A percentile compares a stretch with the other conserved stretches of the same genome.
Conservation (phyloP, 2,113 vertebrate species). For the Onychostruthus taczanowskii region DNA sequence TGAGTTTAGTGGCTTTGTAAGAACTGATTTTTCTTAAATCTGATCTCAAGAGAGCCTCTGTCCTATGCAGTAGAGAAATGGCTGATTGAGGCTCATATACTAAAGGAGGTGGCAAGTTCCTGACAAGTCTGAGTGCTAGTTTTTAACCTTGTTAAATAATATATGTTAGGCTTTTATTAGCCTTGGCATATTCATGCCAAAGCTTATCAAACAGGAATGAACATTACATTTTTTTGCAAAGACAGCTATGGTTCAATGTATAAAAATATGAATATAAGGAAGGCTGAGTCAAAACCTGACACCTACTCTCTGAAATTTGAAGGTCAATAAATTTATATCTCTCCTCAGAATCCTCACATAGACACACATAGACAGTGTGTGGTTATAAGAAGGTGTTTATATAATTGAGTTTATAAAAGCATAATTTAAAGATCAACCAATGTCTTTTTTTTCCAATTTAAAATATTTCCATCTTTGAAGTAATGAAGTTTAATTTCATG, state of each 20-base stretch:
- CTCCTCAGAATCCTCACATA: not conserved
- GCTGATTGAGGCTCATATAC: not conserved
- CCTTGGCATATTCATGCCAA: not conserved
- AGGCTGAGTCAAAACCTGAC: not conserved
- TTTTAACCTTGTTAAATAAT: slow-evolving; percentile 1
- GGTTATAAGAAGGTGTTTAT: not conserved
- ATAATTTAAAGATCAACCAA: not conserved
- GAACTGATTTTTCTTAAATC: not conserved
- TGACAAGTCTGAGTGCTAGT: not conserved
- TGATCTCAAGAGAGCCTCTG: not conserved
- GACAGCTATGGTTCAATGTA: not conserved
- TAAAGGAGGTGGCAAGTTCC: not conserved
- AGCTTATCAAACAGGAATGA: not conserved
- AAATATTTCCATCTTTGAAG: not conserved
- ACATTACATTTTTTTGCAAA: not conserved
- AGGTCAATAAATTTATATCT: not conserved
- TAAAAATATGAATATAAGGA: not conserved
- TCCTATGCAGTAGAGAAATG: not conserved
- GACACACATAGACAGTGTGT: not conserved
- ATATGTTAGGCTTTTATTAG: not conserved
- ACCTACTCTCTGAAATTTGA: not conserved
- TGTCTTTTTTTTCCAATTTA: not conserved
- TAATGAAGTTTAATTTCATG: not conserved
- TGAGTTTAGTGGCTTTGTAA: not conserved
- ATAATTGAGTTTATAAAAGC: not conserved